These are phyloP conservation scores for Selene dorsalis DNA, from an alignment of 2,797 vertebrate genomes.

Conservation along the genomic window DNA sequence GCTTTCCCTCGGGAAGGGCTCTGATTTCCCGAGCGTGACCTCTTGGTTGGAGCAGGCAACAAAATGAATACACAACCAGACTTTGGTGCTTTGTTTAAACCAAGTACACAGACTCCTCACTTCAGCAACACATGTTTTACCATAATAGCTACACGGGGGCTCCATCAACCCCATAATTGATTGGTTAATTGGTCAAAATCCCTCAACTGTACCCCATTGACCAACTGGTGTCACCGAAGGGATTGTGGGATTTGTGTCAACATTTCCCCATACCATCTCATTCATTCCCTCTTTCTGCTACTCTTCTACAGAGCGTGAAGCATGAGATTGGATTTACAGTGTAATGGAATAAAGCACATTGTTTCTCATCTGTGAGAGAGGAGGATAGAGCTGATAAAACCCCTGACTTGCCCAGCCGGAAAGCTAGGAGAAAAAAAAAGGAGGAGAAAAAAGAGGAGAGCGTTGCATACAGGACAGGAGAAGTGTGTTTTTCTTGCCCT, in stretches of 20 bases:
- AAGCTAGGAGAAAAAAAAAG: constrained; percentile 62
- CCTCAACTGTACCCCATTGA: constrained; percentile 57
- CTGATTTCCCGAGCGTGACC: constrained; percentile 59
- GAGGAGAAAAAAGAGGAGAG: constrained; percentile 36
- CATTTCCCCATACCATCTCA: constrained; percentile 68
- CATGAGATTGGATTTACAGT: constrained; percentile 84
- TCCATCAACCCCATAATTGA: constrained; percentile 73
- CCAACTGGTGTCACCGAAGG: constrained; percentile 52
- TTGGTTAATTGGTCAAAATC: constrained; percentile 78
- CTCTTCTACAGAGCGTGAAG: constrained; percentile 78
- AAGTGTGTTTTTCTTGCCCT: constrained; percentile 39
- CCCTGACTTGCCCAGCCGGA: constrained; percentile 64
- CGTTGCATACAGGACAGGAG: constrained; percentile 39
- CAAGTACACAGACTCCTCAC: constrained; percentile 35
- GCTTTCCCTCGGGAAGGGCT: constrained; percentile 22
- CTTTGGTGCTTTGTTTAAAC: constrained; percentile 32
- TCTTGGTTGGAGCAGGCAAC: constrained; percentile 31
- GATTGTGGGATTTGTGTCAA: constrained; percentile 80
- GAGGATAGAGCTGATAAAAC: constrained; percentile 69
- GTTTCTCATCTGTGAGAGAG: constrained; percentile 76
- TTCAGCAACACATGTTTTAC: constrained; percentile 51
- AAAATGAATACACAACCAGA: constrained; percentile 39
- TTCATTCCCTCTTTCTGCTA: constrained; percentile 63
- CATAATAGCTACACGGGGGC: constrained; percentile 58
- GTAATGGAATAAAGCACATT: constrained; percentile 84